These are phyloP conservation scores for Platycheirus rosarum DNA, from an alignment of 2,888 invertebrate genomes.

Conservation along the genomic window DNA sequence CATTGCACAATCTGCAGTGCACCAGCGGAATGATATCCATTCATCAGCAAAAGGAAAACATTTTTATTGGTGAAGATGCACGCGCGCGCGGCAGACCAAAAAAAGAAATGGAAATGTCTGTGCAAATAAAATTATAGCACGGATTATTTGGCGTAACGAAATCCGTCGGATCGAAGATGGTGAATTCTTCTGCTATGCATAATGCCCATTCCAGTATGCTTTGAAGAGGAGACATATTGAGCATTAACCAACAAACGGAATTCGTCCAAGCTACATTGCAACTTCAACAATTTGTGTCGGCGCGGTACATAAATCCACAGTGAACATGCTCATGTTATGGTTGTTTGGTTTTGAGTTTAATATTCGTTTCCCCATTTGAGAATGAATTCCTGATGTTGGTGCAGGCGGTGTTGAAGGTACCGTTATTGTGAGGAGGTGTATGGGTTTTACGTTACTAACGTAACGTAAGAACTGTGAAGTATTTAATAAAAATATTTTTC, in stretches of 20 bases:
- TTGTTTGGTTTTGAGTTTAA: slow-evolving; percentile 37
- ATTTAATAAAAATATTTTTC: background rate
- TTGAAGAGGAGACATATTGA: slow-evolving; percentile 44
- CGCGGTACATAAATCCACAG: slow-evolving; percentile 60
- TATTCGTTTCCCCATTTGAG: slow-evolving; percentile 5
- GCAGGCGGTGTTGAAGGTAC: background rate
- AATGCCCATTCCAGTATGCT: background rate
- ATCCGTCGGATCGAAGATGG: slow-evolving; percentile 26
- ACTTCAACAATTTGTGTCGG: slow-evolving; percentile 62
- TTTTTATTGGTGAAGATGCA: slow-evolving; percentile 70
- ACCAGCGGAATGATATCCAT: slow-evolving; percentile 63
- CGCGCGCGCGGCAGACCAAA: slow-evolving; percentile 47
- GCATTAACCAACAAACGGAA: slow-evolving; percentile 61
- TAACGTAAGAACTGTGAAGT: background rate
- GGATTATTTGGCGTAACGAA: slow-evolving; percentile 58
- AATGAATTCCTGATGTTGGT: slow-evolving; percentile 14
- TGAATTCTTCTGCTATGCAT: slow-evolving; percentile 2
- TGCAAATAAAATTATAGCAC: slow-evolving; percentile 64
- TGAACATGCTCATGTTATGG: slow-evolving; percentile 62
- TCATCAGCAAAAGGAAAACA: slow-evolving; percentile 65
- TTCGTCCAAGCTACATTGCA: slow-evolving; percentile 61
- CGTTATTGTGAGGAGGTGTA: slow-evolving; percentile 6
- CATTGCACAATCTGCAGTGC: slow-evolving; percentile 53
- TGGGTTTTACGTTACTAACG: too few species aligned
- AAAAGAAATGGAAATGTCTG: slow-evolving; percentile 41